Percentiles rank a stretch among this genome's conserved stretches.
phyloP scores from a whole-genome alignment of 2,797 vertebrate genomes.

The Sebastes kiyomatsui region DNA sequence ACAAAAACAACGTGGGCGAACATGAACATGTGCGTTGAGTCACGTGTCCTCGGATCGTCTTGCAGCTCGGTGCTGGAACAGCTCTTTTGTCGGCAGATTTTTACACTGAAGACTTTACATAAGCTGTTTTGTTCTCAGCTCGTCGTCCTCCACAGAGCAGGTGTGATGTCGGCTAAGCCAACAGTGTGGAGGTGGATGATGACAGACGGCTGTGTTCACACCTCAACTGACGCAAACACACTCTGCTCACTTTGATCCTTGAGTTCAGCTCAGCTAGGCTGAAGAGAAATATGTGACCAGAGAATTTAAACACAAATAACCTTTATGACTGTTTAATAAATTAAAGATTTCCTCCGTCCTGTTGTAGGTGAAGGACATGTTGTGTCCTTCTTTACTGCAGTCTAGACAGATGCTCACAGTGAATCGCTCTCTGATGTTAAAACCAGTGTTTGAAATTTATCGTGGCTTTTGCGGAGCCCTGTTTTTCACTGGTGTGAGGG shows the following conservation, averaged over 20 bases:
- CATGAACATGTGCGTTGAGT: neutral
- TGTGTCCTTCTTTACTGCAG: neutral
- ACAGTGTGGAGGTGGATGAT: constrained; percentile 19
- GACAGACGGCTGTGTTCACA: constrained; percentile 15
- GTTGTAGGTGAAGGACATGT: neutral
- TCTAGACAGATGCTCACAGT: neutral
- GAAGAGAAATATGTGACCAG: neutral
- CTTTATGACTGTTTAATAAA: neutral
- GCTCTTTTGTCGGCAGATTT: neutral
- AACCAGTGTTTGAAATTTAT: neutral
- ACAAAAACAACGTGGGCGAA: neutral
- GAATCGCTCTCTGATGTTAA: neutral
- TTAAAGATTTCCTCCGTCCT: neutral
- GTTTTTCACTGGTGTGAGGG: neutral
- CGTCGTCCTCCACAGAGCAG: neutral
- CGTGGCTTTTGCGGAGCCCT: neutral
- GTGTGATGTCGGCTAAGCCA: constrained; percentile 1
- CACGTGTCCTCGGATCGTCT: neutral
- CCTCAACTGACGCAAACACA: neutral
- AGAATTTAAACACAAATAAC: neutral
- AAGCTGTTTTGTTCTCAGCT: constrained; percentile 20
- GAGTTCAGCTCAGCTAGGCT: neutral
- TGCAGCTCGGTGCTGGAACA: neutral
- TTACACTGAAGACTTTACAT: neutral
- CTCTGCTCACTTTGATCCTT: neutral